Evolutionary conservation across 1,140 invertebrate genomes (phyloP), one percentile per base, ranked within the genome.

Genomic region (Colletes gigas): DNA sequence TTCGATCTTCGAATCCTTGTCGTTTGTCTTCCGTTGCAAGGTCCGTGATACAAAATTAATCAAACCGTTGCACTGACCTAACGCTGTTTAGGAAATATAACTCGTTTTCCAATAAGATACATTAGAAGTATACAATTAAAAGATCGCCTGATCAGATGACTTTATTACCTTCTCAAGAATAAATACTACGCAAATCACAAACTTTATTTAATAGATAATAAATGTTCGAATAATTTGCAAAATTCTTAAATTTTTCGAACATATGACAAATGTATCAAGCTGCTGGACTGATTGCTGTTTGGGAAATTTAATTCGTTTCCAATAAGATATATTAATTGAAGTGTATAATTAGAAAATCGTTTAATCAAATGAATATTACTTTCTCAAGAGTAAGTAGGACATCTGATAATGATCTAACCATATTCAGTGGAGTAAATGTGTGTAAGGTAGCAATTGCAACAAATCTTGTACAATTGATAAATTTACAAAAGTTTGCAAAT

Each of bases 321-420:
- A 8, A 17, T 30, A 15, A 41, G 30, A 39, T 3, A 15, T 30
- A 8, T 63, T 17, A 17, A 63, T 17, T 15, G 5, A 14, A 6
- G 15, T 9, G 9, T 9, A 9, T 41, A 17, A 63, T 41, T 15
- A 19, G 6, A 54, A 3, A 10, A 9, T 50, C 50, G 7, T 10
- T 74, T 57, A 83, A 60, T 83, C 78, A 44, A 68, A 79, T 67
- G 65, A 30, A 30, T 30, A 30, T 30, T 30, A 59, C 59, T 30
- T 44, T 41, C 55, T 39, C 52, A 59, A 21, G 14, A 63, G 52
- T 6, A 21, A 59, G 10, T 50, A 3, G 10, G 10, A 50, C 50
- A 10, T 12, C 12, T 10, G 50, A 50, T 50, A 50, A 50, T 12
- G 12, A 50, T 50, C 10, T 50, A 50, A 10, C 50, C 44, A 9